Conservation (phyloP, 1,140 invertebrate genomes). For the Acromyrmex charruanus region DNA sequence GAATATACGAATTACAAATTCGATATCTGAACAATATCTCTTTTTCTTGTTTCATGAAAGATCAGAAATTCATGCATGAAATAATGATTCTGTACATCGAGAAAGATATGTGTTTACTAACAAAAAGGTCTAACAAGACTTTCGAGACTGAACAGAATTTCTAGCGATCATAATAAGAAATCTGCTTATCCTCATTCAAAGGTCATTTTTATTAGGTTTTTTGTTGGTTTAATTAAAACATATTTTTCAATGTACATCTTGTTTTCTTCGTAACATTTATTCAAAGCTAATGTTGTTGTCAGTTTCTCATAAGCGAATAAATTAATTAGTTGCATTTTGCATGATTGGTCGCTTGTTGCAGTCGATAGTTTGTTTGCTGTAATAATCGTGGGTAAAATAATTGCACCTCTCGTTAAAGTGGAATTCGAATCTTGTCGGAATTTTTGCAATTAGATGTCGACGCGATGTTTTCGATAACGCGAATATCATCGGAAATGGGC, state of each 20-base stretch:
- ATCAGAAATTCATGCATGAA: neutral
- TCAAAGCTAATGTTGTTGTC: conserved; percentile 10
- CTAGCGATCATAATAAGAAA: no score
- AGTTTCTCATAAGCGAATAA: conserved; percentile 1
- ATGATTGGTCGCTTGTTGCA: neutral
- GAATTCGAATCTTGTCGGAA: conserved; percentile 36
- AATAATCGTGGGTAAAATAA: conserved; percentile 38
- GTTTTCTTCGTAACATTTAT: neutral
- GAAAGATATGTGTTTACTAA: no score
- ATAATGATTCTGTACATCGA: neutral
- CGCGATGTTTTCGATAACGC: conserved; percentile 22
- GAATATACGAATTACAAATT: neutral
- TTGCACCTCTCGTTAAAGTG: conserved; percentile 39
- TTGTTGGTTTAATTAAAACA: no score
- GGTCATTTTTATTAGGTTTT: no score
- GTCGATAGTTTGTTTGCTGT: conserved; percentile 26
- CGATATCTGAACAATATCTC: neutral
- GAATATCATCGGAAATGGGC: conserved; percentile 45
- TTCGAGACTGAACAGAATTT: no score
- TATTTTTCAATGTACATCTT: neutral
- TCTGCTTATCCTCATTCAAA: no score
- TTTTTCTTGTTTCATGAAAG: neutral
- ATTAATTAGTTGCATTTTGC: conserved; percentile 37
- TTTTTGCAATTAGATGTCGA: conserved; percentile 64
- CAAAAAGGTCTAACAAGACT: no score